phyloP scores from a whole-genome alignment of 2,797 vertebrate species.

The Microtus californicus region DNA sequence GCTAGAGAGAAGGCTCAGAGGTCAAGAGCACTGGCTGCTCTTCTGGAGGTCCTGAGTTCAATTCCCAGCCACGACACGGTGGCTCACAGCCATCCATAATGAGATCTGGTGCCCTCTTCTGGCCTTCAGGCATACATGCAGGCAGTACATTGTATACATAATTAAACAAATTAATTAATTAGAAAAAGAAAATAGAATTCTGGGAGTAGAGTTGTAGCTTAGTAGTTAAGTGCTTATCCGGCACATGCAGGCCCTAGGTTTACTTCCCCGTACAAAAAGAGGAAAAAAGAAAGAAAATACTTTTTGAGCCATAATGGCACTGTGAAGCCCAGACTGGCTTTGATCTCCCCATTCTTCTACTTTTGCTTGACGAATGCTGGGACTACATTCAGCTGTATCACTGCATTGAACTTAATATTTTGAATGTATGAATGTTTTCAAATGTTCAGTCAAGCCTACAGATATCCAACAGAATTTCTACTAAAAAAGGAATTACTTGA shows the following conservation, averaged over 20 bases:
- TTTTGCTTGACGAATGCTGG: neutral
- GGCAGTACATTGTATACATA: too few species aligned
- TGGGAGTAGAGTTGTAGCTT: neutral
- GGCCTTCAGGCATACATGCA: too few species aligned
- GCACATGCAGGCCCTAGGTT: neutral
- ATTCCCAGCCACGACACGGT: too few species aligned
- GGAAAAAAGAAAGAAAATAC: neutral
- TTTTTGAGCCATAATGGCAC: neutral
- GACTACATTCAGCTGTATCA: neutral
- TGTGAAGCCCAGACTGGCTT: neutral
- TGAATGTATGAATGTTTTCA: neutral
- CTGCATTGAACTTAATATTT: neutral
- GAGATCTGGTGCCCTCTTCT: too few species aligned
- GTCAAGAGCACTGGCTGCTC: too few species aligned
- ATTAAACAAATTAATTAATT: too few species aligned
- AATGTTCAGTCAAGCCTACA: neutral
- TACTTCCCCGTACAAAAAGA: neutral
- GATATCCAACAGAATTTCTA: constrained; percentile 3
- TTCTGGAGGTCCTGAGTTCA: too few species aligned
- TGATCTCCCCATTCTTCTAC: neutral
- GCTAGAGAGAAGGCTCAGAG: too few species aligned
- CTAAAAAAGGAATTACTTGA: neutral
- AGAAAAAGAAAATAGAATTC: neutral
- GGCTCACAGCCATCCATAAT: too few species aligned
- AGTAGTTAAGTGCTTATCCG: neutral